These are phyloP conservation scores for Ptychoptera contaminata DNA, from an alignment of 2,888 invertebrate genomes.

Conservation along the genomic window DNA sequence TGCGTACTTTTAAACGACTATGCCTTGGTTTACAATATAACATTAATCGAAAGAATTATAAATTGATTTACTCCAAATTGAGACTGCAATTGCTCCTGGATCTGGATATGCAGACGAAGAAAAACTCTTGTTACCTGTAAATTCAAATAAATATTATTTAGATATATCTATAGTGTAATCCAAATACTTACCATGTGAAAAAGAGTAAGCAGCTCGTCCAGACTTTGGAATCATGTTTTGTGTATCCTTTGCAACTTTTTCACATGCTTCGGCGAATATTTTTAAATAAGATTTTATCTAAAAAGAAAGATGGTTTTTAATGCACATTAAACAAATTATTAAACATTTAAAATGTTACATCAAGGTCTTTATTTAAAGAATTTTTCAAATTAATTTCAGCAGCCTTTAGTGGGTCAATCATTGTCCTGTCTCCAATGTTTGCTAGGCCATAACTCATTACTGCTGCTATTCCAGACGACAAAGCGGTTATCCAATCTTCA, in stretches of 20 bases:
- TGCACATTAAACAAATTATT: too few species aligned
- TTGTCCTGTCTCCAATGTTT: slow-evolving; percentile 55
- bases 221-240: slow-evolving; percentile 14
- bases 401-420: slow-evolving; percentile 35
- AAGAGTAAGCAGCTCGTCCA: slow-evolving; percentile 30
- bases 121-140: not conserved
- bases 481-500: slow-evolving; percentile 37
- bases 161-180: too few species aligned
- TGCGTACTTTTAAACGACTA: too few species aligned
- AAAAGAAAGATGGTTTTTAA: too few species aligned
- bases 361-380: not conserved
- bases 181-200: not conserved
- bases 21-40: not conserved
- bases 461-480: slow-evolving; percentile 38
- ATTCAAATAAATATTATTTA: too few species aligned
- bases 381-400: slow-evolving; percentile 2
- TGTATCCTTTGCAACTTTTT: slow-evolving; percentile 16
- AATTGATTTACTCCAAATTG: slow-evolving; percentile 18
- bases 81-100: slow-evolving; percentile 42
- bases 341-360: not conserved
- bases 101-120: slow-evolving; percentile 31
- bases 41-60: not conserved
- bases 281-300: slow-evolving; percentile 9
- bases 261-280: slow-evolving; percentile 14
- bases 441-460: slow-evolving; percentile 57